Base-by-base conservation (phyloP, 2,888 invertebrate genomes). In the Mylabris sibirica region DNA sequence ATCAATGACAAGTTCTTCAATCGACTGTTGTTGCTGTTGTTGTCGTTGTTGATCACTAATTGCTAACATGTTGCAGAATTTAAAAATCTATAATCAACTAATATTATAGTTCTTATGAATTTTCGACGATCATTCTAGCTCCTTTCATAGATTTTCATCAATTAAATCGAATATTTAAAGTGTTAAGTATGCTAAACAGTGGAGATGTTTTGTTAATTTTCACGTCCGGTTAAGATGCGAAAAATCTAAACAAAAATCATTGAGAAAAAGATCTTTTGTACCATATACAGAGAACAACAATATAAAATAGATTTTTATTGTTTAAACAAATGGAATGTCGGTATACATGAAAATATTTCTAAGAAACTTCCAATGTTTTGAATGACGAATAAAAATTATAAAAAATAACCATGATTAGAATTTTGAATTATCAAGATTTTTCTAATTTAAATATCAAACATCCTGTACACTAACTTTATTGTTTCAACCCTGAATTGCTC, bases 1-100 rank as follows among this genome's bases (percentile, higher is more conserved):
- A 60, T 69, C 66, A 69, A 64, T 70, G 68, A 65, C 65, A 65
- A 38, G 53, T 53, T 53, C 53, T 53, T 53, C 53, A 53, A 53
- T 53, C 11, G 24, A 20, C 20, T 22, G 24, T 53, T 53, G 53
- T 53, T 53, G 53, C 22, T 53, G 53, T n/a, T n/a, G 49, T 49
- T 22, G 24, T 53, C 22, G 53, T 53, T 53, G 53, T 53, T 53
- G 53, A 8, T 53, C 53, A 24, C 53, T 53, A 53, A 53, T 53
- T 53, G 24, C 53, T 20, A 24, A 53, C 53, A 53, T 53, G 22
- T 53, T 53, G 53, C 11, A 12, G 53, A 53, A 53, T 24, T 53
- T 49, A 49, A 49, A 49, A 49, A 49, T 20, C 8, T 2, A 49
- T 49, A 49, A 49, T 49, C 20, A 49, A 49, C 20, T 49, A 20